phyloP scores from a whole-genome alignment of 2,888 invertebrate genomes.

The Cephus pygmeus region DNA sequence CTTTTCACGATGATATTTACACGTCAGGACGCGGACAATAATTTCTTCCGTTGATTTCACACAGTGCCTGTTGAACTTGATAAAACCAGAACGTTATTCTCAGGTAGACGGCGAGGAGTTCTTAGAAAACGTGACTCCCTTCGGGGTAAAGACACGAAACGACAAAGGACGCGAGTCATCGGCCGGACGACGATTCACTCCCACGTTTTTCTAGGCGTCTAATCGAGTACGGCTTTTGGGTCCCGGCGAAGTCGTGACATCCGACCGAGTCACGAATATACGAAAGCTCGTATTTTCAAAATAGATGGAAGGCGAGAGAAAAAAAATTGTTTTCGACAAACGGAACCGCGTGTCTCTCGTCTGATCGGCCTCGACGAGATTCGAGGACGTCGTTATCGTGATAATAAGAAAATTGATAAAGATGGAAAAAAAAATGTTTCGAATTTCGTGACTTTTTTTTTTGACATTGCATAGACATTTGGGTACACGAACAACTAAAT shows the following conservation, averaged over 20 bases:
- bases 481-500: background rate
- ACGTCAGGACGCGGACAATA: background rate
- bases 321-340: slow-evolving; percentile 19
- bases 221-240: background rate
- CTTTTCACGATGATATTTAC: background rate
- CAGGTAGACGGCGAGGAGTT: background rate
- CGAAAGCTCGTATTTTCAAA: slow-evolving; percentile 4
- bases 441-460: background rate
- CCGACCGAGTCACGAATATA: slow-evolving; percentile 12
- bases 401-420: background rate
- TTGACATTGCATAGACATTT: background rate
- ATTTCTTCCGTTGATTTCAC: background rate
- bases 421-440: background rate
- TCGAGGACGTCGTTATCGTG: background rate
- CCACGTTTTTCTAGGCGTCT: background rate
- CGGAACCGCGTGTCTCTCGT: background rate
- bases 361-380: background rate
- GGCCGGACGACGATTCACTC: background rate
- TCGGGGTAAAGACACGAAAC: background rate
- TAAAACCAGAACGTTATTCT: background rate
- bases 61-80: background rate
- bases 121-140: background rate
- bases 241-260: slow-evolving; percentile 8
- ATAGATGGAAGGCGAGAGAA: background rate
- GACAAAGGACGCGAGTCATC: background rate